phyloP scores from a whole-genome alignment of 2,888 invertebrate genomes.

The Podabrus alpinus region DNA sequence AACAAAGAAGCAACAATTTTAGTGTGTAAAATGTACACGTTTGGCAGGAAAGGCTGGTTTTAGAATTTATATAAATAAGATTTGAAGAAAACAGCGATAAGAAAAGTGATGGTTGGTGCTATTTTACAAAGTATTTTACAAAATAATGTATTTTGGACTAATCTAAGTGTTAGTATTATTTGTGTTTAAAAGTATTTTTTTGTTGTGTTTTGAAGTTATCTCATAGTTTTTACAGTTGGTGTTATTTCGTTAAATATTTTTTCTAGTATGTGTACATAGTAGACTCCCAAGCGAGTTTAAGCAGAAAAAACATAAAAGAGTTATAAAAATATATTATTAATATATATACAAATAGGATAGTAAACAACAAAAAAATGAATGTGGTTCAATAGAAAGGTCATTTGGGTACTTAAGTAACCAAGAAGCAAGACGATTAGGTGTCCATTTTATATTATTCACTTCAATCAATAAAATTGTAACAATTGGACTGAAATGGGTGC shows the following conservation, averaged over 20 bases:
- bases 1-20: conserved; percentile 7
- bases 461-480: conserved; percentile 42
- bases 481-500: conserved; percentile 47
- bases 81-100: conserved; percentile 16
- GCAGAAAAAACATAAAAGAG: background rate
- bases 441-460: conserved; percentile 33
- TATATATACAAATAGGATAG: background rate
- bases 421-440: conserved; percentile 19
- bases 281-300: background rate
- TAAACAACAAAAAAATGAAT: conserved; percentile 7
- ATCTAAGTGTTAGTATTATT: conserved; percentile 20
- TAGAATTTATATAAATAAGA: conserved; percentile 1
- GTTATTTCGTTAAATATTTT: background rate
- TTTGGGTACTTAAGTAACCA: conserved; percentile 35
- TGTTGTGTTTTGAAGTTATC: conserved; percentile 11
- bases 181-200: conserved; percentile 15
- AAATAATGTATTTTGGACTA: conserved; percentile 30
- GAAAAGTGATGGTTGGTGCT: conserved; percentile 50
- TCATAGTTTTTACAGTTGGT: background rate
- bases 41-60: conserved; percentile 17
- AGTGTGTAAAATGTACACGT: conserved; percentile 8
- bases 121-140: conserved; percentile 32
- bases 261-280: background rate
- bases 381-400: conserved; percentile 41
- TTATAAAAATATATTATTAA: background rate